Base-by-base conservation (phyloP, 2,888 invertebrate genomes). In the Bursaphelenchus okinawaensis region DNA sequence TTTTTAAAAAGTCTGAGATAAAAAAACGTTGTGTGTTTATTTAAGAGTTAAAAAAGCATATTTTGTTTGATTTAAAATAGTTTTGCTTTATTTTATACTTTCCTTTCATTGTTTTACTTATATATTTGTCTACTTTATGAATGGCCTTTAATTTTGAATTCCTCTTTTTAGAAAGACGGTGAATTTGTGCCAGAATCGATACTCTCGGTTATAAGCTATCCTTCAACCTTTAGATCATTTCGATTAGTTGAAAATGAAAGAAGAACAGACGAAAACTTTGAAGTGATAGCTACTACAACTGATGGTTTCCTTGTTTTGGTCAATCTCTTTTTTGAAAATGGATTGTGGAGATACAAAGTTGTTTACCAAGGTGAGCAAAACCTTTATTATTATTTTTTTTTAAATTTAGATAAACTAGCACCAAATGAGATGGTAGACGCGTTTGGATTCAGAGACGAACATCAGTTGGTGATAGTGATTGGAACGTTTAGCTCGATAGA, bases 381-480 rank as follows among this genome's bases (percentile, higher is more conserved):
- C 12, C 8, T 22, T 8, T 8, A 54, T 54, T 54, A n/a, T n/a
- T 54, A n/a, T 12, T n/a, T 8, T 54, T 54, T n/a, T 54, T 8
- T 3, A 2, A 12, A 9, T 59, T 59, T 29, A 59, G 60, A 59
- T n/a, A 19, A 19, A 19, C 20, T 59, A 7, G 20, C 22, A n/a
- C 4, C 60, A 31, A 19, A 27, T 23, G 19, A 59, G 24, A 59
- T 59, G 60, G 60, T 59, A 16, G 60, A 59, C 4, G 60, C 60
- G 12, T 59, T 59, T 6, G 60, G 12, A 3, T 59, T 59, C 4
- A 31, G 60, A n/a, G 20, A 20, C 6, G 12, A 12, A 1, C 16
- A 6, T 19, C 12, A 29, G 1, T 50, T 59, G 22, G 28, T 59
- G n/a, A 8, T 59, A 16, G 19, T 20, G 1, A 9, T 28, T 27